Conservation (phyloP, 2,888 invertebrate genomes). For the Brachylomia viminalis region DNA sequence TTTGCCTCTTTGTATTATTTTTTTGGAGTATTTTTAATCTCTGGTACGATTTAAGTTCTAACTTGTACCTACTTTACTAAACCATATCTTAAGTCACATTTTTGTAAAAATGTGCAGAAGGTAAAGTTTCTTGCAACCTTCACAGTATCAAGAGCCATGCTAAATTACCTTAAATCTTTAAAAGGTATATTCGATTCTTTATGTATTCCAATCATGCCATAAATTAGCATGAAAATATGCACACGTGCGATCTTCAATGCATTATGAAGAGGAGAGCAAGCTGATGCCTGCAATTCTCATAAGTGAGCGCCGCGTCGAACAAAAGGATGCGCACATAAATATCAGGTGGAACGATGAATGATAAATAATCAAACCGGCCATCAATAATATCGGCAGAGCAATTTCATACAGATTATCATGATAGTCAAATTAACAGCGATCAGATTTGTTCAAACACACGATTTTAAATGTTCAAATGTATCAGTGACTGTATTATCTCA, state of each 20-base stretch:
- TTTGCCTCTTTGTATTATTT: neutral
- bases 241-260: conserved; percentile 56
- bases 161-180: conserved; percentile 31
- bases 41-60: neutral
- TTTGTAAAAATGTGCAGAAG: neutral
- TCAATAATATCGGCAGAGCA: conserved; percentile 53
- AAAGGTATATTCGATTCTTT: conserved; percentile 33
- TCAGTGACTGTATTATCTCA: conserved; percentile 67
- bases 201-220: conserved; percentile 53
- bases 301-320: conserved; percentile 45
- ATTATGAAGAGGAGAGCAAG: conserved; percentile 56
- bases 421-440: conserved; percentile 61
- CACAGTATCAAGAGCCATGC: neutral
- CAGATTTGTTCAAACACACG: conserved; percentile 59
- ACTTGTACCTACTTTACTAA: neutral
- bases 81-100: neutral
- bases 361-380: conserved; percentile 55
- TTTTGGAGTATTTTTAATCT: neutral
- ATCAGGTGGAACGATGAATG: conserved; percentile 43
- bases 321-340: conserved; percentile 46
- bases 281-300: conserved; percentile 57
- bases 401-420: conserved; percentile 58
- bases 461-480: conserved; percentile 66
- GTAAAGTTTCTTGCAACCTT: neutral
- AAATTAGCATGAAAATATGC: conserved; percentile 60